Base-by-base conservation (phyloP, 2,888 invertebrate species). In the Acleris laterana region DNA sequence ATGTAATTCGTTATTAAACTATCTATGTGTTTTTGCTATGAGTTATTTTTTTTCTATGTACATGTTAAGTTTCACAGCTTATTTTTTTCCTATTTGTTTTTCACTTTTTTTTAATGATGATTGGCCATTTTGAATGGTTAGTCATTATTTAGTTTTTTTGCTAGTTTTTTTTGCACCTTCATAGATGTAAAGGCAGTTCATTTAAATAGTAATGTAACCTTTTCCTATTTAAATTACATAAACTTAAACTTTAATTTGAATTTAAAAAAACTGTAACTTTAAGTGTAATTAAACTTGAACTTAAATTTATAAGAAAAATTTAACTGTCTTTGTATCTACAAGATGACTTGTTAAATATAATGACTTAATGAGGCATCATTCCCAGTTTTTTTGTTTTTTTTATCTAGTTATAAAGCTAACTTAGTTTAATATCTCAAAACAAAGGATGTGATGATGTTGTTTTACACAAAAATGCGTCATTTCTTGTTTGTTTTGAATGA, bases 21-120 rank as follows among this genome's bases (percentile, higher is more conserved):
- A 57, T 65, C 65, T 65, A 50, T 55, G 65, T 65, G 65, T 77
- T 78, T 75, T 78, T 78, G 81, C 80, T 79, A 74, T 65, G 71
- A 71, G 69, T 74, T 73, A 63, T 71, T 69, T 74, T 69, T 73
- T 74, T 81, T 77, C 73, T 62, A 63, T 57, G 72, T 69, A 70
- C 69, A 74, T 70, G 70, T 88, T 90, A 80, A 83, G 81, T 88
- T 70, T 88, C 84, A 90, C 89, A 88, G 91, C 91, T 91, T 91
- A 89, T 90, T 90, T 90, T 88, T 88, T 87, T 76, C 72, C 72
- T 68, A 72, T 76, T 77, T 77, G 75, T 76, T 80, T 78, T 87
- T 86, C 85, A 86, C 84, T 78, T 79, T 80, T 73, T 83, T 80
- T 81, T 78, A 79, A 78, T 73, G 72, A 78, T 68, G 44, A 66